Evolutionary conservation across 2,888 invertebrate species (phyloP).

Genomic region (Calliopum simillimum): DNA sequence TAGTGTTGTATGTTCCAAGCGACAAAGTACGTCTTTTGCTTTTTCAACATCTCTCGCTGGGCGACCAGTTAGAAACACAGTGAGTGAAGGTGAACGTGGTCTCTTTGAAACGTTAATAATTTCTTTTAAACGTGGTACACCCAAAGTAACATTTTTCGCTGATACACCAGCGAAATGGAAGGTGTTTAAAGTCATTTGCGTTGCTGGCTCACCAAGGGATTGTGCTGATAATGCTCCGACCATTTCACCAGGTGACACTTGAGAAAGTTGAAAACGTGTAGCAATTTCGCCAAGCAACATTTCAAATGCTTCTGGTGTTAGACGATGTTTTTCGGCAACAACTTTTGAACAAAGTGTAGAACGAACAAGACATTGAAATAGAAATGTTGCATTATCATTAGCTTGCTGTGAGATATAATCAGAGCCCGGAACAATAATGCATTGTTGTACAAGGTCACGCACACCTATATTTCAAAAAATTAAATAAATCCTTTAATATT

Average conservation of each 20-base stretch:
- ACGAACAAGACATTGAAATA: slow-evolving; percentile 92
- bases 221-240: slow-evolving; percentile 89
- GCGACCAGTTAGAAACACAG: slow-evolving; percentile 92
- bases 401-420: slow-evolving; percentile 93
- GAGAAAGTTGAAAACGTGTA: slow-evolving; percentile 94
- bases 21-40: slow-evolving; percentile 95
- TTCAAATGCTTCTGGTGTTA: slow-evolving; percentile 95
- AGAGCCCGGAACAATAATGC: slow-evolving; percentile 91
- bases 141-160: slow-evolving; percentile 97
- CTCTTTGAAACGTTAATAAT: slow-evolving; percentile 97
- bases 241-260: slow-evolving; percentile 95
- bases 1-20: slow-evolving; percentile 94
- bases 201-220: slow-evolving; percentile 51
- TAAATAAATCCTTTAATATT: too few species aligned
- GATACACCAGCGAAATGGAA: slow-evolving; percentile 77
- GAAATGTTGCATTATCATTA: slow-evolving; percentile 94
- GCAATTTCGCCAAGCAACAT: slow-evolving; percentile 99
- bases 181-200: slow-evolving; percentile 51
- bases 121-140: slow-evolving; percentile 95
- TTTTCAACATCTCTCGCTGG: slow-evolving; percentile 97
- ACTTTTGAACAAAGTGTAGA: slow-evolving; percentile 93
- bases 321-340: slow-evolving; percentile 91
- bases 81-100: slow-evolving; percentile 96
- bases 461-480: slow-evolving; percentile 74
- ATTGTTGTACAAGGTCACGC: slow-evolving; percentile 84